phyloP scores from a whole-genome alignment of 2,797 vertebrate species.

The Megaceryle alcyon region DNA sequence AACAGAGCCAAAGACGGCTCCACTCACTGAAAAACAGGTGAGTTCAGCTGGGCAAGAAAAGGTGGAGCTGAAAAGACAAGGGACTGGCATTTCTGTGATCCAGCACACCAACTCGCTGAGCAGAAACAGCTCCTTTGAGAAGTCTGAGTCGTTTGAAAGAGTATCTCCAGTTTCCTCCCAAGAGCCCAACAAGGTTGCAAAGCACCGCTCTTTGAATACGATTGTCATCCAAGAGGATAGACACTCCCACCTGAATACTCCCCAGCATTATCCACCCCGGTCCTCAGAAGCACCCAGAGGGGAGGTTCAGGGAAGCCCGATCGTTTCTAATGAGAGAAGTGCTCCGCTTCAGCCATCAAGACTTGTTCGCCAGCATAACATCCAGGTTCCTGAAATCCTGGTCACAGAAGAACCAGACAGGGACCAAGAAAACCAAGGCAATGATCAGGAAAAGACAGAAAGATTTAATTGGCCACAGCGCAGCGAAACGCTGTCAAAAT shows the following conservation, averaged over 20 bases:
- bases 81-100: constrained; percentile 96
- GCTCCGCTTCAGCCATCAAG: constrained; percentile 84
- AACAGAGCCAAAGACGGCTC: constrained; percentile 81
- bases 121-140: constrained; percentile 92
- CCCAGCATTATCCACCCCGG: constrained; percentile 70
- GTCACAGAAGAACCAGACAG: constrained; percentile 97
- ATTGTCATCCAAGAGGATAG: constrained; percentile 74
- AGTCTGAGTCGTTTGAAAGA: constrained; percentile 86
- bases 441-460: constrained; percentile 88
- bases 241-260: constrained; percentile 52
- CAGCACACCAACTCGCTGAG: constrained; percentile 97
- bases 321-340: constrained; percentile 72
- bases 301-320: constrained; percentile 74
- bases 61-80: constrained; percentile 90
- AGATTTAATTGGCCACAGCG: constrained; percentile 96
- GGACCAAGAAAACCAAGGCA: constrained; percentile 86
- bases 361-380: constrained; percentile 95
- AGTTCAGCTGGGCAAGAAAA: constrained; percentile 79
- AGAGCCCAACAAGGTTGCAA: constrained; percentile 76
- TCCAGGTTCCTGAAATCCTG: constrained; percentile 97
- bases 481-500: constrained; percentile 94
- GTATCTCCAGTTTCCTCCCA: constrained; percentile 82
- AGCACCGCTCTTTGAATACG: constrained; percentile 76
- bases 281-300: constrained; percentile 73
- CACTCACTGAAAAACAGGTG: constrained; percentile 83